Evolutionary conservation across 2,797 vertebrate genomes (phyloP).

Genomic region (Cheirogaleus major): DNA sequence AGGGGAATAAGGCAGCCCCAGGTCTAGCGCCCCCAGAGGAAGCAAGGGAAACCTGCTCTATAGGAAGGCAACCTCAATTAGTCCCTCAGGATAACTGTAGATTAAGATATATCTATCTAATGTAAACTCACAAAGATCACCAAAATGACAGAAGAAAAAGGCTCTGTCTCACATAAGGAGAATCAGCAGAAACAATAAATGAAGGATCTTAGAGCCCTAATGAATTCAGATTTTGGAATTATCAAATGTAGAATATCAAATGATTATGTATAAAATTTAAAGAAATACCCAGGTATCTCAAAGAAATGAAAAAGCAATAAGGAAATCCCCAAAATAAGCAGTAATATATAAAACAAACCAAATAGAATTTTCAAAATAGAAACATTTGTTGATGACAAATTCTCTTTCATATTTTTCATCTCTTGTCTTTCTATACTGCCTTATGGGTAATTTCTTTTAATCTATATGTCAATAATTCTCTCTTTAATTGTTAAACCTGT

Average conservation of each 20-base stretch:
- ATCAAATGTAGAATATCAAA: background rate
- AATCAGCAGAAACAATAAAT: background rate
- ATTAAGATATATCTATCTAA: background rate
- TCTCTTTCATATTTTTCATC: background rate
- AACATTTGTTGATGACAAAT: background rate
- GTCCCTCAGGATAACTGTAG: background rate
- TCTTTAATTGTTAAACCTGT: background rate
- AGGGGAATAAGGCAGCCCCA: background rate
- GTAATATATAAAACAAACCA: background rate
- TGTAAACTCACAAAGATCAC: background rate
- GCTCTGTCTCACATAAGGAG: background rate
- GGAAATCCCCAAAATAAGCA: background rate
- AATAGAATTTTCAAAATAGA: constrained; percentile 26
- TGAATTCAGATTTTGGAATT: constrained; percentile 27
- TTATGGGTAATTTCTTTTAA: background rate
- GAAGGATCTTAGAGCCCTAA: background rate
- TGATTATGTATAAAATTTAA: background rate
- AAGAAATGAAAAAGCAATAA: background rate
- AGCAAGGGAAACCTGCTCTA: background rate
- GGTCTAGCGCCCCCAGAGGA: background rate
- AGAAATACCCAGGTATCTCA: background rate
- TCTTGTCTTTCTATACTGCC: background rate
- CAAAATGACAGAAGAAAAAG: background rate
- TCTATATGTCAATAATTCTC: background rate
- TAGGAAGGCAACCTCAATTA: background rate